These are phyloP conservation scores for Papilio aristodemus DNA, from an alignment of 1,140 invertebrate species.

Conservation along the genomic window DNA sequence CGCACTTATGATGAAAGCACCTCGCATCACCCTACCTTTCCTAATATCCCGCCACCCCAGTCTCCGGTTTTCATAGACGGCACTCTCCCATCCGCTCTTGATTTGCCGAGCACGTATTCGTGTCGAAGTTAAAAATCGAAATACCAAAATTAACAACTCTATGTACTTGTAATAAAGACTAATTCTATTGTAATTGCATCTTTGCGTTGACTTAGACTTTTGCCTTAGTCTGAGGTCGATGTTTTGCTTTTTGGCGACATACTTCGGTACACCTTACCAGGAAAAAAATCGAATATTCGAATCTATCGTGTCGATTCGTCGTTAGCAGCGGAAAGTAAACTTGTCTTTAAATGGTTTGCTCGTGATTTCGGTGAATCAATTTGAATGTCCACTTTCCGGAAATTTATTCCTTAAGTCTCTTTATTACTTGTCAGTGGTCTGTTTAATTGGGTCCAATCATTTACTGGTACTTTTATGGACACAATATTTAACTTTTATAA, in stretches of 20 bases:
- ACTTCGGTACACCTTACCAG: conserved; percentile 62
- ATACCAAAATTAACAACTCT: conserved; percentile 47
- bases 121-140: conserved; percentile 41
- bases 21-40: conserved; percentile 61
- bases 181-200: conserved; percentile 34
- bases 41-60: conserved; percentile 68
- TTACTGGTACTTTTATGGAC: too few relatives aligned
- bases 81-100: conserved; percentile 71
- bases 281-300: conserved; percentile 62
- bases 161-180: conserved; percentile 37
- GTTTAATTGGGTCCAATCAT: neutral
- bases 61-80: conserved; percentile 76
- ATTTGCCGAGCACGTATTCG: conserved; percentile 73
- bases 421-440: conserved; percentile 19
- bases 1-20: conserved; percentile 72
- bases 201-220: conserved; percentile 45
- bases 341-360: conserved; percentile 52
- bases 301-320: conserved; percentile 57
- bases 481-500: too few relatives aligned
- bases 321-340: conserved; percentile 54
- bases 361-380: conserved; percentile 57
- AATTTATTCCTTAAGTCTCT: neutral
- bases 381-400: conserved; percentile 46
- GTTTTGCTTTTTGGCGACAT: conserved; percentile 67
- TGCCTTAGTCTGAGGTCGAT: conserved; percentile 55